Evolutionary conservation across 2,797 vertebrate genomes (phyloP).

Genomic region (Malacoctenus gilli): DNA sequence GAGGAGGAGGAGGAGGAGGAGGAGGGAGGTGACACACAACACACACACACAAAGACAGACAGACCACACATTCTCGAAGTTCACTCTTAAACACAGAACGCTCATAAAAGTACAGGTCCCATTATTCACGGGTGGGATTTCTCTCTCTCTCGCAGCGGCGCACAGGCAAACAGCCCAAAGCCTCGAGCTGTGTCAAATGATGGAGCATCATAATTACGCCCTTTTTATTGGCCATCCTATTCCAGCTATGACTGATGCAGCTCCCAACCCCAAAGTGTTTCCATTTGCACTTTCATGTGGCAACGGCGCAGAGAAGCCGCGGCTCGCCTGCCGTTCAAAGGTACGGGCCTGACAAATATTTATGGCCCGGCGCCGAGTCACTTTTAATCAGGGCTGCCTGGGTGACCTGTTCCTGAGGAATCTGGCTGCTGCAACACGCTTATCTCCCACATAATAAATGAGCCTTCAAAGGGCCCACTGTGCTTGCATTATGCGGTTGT

Average conservation of each 20-base stretch:
- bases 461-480: slow-evolving; percentile 72
- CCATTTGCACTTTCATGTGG: slow-evolving; percentile 86
- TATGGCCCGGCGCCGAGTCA: slow-evolving; percentile 79
- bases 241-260: slow-evolving; percentile 83
- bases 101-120: slow-evolving; percentile 78
- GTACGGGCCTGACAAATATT: slow-evolving; percentile 86
- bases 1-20: slow-evolving; percentile 17
- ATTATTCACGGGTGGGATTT: slow-evolving; percentile 83
- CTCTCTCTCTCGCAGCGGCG: slow-evolving; percentile 47
- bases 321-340: slow-evolving; percentile 80
- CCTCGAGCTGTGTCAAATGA: slow-evolving; percentile 82
- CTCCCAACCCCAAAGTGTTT: slow-evolving; percentile 83
- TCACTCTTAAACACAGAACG: slow-evolving; percentile 76
- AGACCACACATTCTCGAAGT: slow-evolving; percentile 84
- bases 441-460: slow-evolving; percentile 82
- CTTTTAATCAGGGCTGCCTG: slow-evolving; percentile 77
- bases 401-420: slow-evolving; percentile 77
- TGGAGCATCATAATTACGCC: slow-evolving; percentile 83
- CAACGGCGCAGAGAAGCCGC: slow-evolving; percentile 70
- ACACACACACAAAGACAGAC: slow-evolving; percentile 63
- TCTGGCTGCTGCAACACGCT: slow-evolving; percentile 73
- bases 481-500: slow-evolving; percentile 76
- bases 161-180: slow-evolving; percentile 73
- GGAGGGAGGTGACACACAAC: slow-evolving; percentile 63
- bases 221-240: slow-evolving; percentile 86